Base-by-base conservation (phyloP, 2,888 invertebrate genomes). In the Tenthredo notha region DNA sequence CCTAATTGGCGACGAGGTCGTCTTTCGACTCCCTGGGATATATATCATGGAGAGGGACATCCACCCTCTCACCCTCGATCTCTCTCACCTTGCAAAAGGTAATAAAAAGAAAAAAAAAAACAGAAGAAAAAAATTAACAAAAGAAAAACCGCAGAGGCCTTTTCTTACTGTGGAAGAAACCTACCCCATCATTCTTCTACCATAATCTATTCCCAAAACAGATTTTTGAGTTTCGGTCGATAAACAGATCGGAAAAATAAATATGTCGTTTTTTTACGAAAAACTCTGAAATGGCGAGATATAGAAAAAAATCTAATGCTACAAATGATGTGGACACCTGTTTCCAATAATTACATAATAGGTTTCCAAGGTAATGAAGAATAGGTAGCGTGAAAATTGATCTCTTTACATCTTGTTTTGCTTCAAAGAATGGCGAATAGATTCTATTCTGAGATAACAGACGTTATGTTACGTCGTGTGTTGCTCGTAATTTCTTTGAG, bases 1-100 rank as follows among this genome's bases (percentile, higher is more conserved):
- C 78, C 78, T 78, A 78, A 78, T 78, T 78, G 78, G 54, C 54
- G 37, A 78, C 78, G 78, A 37, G n/a, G 80, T 50, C 77, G 29
- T 54, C 50, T 33, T 50, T 18, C 50, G 54, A 77, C 77, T 77
- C 33, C 29, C 50, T 18, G 33, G 21, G 40, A 54, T 54, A 50
- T 77, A 54, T 54, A 77, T 50, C 50, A 77, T 6, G 21, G 72
- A 74, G 67, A 67, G 29, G 72, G 72, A 43, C 43, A 47, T 43
- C 43, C 40, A 12, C 40, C 74, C 21, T 21, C n/a, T 29, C 40
- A 6, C 12, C 43, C n/a, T 43, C 18, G n/a, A 74, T 21, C 18
- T 43, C 37, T 40, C 40, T 43, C 74, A 43, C 43, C 74, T 74
- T 43, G n/a, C 74, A 1, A 70, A 43, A 33, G 33, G 18, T 4